phyloP scores from a whole-genome alignment of 1,140 invertebrate genomes.

The Holotrichia oblita region DNA sequence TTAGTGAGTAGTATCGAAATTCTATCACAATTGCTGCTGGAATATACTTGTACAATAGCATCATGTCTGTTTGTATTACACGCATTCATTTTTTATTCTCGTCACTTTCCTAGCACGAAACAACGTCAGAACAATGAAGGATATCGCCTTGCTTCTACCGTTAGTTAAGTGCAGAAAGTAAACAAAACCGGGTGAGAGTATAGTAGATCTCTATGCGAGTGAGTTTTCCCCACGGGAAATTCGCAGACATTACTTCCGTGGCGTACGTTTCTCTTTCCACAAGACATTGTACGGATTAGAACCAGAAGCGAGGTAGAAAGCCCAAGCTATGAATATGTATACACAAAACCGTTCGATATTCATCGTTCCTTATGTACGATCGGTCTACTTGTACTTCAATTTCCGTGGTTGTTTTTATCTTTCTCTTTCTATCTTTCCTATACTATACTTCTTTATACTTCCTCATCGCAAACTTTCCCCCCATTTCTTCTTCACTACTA shows the following conservation, averaged over 20 bases:
- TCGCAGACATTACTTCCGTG: conserved; percentile 16
- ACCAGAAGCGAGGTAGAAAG: background rate
- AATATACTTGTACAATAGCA: background rate
- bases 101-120: background rate
- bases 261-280: background rate
- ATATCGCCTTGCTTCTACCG: conserved; percentile 2
- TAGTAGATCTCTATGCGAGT: background rate
- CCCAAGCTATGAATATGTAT: background rate
- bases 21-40: background rate
- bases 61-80: background rate
- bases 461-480: background rate
- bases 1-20: background rate
- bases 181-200: background rate
- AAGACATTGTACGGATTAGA: conserved; percentile 9
- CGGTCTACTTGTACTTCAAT: no score
- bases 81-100: background rate
- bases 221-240: conserved; percentile 10
- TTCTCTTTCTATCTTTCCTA: no score
- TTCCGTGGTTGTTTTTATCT: no score
- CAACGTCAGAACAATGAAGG: conserved; percentile 18
- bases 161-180: background rate
- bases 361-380: background rate
- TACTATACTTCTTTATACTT: no score
- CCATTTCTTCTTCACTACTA: background rate
- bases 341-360: conserved; percentile 2